Percentiles rank a stretch among this genome's conserved stretches.
Evolutionary conservation across 1,140 invertebrate genomes (phyloP).

Genomic region (Pachyrhynchus sulphureomaculatus): DNA sequence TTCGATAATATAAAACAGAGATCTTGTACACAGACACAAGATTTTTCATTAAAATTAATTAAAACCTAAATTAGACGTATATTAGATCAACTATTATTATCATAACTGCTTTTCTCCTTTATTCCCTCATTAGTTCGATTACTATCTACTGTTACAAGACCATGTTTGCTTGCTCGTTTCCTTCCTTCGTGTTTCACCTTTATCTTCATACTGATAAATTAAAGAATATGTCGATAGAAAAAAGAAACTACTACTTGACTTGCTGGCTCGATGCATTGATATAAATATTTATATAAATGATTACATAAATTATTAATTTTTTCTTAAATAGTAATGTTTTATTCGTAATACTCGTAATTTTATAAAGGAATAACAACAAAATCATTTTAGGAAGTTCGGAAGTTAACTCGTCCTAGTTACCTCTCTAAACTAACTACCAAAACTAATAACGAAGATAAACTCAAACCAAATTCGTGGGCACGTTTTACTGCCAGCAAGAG

Average conservation of each 20-base stretch:
- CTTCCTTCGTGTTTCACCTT: slow-evolving; percentile 21
- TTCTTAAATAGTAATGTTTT: too few relatives aligned
- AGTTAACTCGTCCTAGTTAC: too few relatives aligned
- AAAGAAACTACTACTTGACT: slow-evolving; percentile 14
- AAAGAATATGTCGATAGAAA: slow-evolving; percentile 6
- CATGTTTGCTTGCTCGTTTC: slow-evolving; percentile 24
- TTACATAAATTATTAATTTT: too few relatives aligned
- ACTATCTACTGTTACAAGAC: slow-evolving; percentile 26
- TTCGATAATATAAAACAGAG: not conserved
- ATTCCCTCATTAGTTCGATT: slow-evolving; percentile 31
- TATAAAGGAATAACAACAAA: too few relatives aligned
- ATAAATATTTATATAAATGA: too few relatives aligned
- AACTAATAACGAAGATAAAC: too few relatives aligned
- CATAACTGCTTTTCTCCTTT: slow-evolving; percentile 26
- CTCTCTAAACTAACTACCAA: too few relatives aligned
- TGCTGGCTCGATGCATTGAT: slow-evolving; percentile 5
- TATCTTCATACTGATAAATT: slow-evolving; percentile 26
- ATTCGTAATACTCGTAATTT: too few relatives aligned
- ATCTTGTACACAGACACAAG: not conserved
- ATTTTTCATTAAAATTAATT: slow-evolving; percentile 29
- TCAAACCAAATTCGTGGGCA: too few relatives aligned
- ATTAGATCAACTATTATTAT: slow-evolving; percentile 28
- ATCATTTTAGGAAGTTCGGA: too few relatives aligned
- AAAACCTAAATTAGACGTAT: slow-evolving; percentile 26
- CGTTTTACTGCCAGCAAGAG: too few relatives aligned